These are phyloP conservation scores for Amazona ochrocephala DNA, from an alignment of 2,797 vertebrate genomes.

Conservation along the genomic window DNA sequence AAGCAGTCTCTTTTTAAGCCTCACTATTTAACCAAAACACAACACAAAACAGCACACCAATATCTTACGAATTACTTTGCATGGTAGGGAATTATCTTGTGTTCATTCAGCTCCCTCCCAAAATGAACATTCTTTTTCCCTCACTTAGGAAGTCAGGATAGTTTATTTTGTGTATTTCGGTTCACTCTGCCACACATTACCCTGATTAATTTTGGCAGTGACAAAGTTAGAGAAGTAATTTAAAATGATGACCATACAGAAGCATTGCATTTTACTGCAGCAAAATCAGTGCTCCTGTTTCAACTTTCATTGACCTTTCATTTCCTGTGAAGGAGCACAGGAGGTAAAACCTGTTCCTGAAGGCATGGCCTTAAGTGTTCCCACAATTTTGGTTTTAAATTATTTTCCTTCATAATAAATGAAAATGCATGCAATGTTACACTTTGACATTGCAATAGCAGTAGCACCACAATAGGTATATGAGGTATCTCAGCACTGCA, in stretches of 20 bases:
- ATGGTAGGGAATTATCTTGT: background rate
- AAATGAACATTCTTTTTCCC: background rate
- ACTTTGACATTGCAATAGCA: background rate
- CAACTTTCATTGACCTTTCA: background rate
- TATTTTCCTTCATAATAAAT: background rate
- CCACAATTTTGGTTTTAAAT: background rate
- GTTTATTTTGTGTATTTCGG: background rate
- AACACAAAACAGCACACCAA: background rate
- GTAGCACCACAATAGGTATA: background rate
- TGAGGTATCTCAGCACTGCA: background rate
- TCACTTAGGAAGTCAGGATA: background rate
- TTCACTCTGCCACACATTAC: background rate
- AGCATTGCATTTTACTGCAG: background rate
- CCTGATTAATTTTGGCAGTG: conserved; percentile 18
- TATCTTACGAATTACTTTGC: background rate
- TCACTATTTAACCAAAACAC: background rate
- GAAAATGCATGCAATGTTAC: background rate
- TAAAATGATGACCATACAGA: background rate
- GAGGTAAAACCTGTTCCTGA: background rate
- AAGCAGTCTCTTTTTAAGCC: background rate
- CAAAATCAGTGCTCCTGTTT: background rate
- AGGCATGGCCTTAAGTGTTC: background rate
- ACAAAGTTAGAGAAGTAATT: conserved; percentile 25
- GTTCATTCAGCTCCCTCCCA: background rate
- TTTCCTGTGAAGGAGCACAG: background rate